Evolutionary conservation across 2,113 vertebrate genomes (phyloP).

Genomic region (Odocoileus virginianus): DNA sequence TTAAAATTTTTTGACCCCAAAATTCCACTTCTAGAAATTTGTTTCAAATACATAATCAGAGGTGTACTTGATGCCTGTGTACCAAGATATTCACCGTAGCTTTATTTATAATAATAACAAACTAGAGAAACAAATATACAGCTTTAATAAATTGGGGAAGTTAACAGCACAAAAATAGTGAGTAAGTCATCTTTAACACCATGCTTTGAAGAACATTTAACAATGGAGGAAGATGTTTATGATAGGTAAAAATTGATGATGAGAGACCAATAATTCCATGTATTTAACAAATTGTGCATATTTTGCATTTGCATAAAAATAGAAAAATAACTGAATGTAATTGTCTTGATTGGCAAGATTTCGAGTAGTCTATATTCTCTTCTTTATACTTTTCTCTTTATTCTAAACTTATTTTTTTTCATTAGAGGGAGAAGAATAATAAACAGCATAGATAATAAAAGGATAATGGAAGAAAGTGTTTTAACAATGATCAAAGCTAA

Average conservation of each 20-base stretch:
- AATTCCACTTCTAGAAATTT: neutral
- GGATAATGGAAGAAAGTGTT: neutral
- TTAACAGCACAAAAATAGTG: neutral
- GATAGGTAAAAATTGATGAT: neutral
- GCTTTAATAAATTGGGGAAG: neutral
- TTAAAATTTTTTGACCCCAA: neutral
- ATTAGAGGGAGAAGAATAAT: neutral
- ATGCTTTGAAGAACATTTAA: neutral
- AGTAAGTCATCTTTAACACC: neutral
- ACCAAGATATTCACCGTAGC: neutral
- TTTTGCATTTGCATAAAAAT: conserved; percentile 8
- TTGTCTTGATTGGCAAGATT: neutral
- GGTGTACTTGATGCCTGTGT: neutral
- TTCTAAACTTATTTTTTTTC: neutral
- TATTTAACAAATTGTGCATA: neutral
- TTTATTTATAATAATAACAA: neutral
- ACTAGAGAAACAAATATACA: neutral
- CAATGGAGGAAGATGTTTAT: neutral
- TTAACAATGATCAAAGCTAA: neutral
- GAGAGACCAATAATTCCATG: neutral
- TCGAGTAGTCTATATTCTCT: neutral
- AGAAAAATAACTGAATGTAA: neutral
- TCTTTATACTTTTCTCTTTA: neutral
- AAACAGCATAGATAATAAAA: neutral
- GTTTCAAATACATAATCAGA: neutral